Percentiles rank a stretch among this genome's conserved stretches.
These are phyloP conservation scores for Drosophila maculinotata DNA, from an alignment of 2,888 invertebrate species.

Conservation along the genomic window DNA sequence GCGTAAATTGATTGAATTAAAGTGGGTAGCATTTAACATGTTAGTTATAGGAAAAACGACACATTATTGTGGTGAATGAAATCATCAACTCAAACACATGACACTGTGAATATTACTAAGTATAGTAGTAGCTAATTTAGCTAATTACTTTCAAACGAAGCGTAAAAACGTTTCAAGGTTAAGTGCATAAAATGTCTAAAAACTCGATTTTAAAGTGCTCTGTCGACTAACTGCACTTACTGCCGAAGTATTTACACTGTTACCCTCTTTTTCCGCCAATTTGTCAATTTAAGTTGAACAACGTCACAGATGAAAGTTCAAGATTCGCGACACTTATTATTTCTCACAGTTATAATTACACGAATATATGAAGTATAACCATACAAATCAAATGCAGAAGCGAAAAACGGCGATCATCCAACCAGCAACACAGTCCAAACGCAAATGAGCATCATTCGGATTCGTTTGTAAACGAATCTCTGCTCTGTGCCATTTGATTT, in stretches of 20 bases:
- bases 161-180: constrained; percentile 52
- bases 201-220: constrained; percentile 17
- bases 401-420: constrained; percentile 36
- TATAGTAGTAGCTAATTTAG: constrained; percentile 31
- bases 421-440: constrained; percentile 43
- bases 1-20: constrained; percentile 37
- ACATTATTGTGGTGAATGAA: constrained; percentile 35
- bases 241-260: constrained; percentile 63
- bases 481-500: constrained; percentile 24
- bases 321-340: background rate
- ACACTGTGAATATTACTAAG: constrained; percentile 6
- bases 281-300: constrained; percentile 47
- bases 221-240: constrained; percentile 70
- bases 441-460: constrained; percentile 47
- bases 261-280: constrained; percentile 76
- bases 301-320: background rate
- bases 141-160: constrained; percentile 66
- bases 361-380: too few relatives aligned
- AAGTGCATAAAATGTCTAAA: constrained; percentile 21
- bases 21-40: constrained; percentile 22
- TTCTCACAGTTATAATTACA: background rate
- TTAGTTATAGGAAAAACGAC: constrained; percentile 3
- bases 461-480: constrained; percentile 64
- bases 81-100: constrained; percentile 30
- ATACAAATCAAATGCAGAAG: constrained; percentile 21